A percentile compares a stretch with the other conserved stretches of the same genome.
These are phyloP conservation scores for Caenorhabditis virilis DNA, from an alignment of 2,888 invertebrate species.

Conservation along the genomic window DNA sequence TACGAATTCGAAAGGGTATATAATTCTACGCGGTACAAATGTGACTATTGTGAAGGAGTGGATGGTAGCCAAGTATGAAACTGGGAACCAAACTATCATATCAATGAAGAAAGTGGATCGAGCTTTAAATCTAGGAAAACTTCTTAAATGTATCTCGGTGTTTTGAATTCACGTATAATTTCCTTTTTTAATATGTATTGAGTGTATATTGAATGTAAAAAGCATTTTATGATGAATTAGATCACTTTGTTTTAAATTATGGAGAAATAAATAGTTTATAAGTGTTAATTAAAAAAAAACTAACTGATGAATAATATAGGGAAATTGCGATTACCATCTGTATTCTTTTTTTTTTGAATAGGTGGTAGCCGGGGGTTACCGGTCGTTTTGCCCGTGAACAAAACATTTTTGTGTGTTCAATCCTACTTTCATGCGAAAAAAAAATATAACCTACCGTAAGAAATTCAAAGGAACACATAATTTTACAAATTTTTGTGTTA, in stretches of 20 bases:
- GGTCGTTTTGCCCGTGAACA: no score
- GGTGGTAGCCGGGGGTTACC: no score
- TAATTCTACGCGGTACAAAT: slow-evolving; percentile 23
- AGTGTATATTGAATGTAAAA: background rate
- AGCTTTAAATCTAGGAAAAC: slow-evolving; percentile 19
- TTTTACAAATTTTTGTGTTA: no score
- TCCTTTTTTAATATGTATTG: background rate
- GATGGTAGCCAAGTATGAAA: slow-evolving; percentile 23
- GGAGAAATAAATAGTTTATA: no score
- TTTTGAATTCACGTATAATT: no score
- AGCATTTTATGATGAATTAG: background rate
- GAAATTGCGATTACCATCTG: background rate
- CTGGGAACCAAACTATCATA: slow-evolving; percentile 30
- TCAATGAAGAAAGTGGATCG: slow-evolving; percentile 16
- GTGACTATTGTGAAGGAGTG: slow-evolving; percentile 31
- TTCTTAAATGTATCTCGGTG: slow-evolving; percentile 9
- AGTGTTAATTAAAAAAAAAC: background rate
- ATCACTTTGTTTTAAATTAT: background rate
- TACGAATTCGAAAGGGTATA: slow-evolving; percentile 19
- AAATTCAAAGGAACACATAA: no score
- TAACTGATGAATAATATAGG: background rate
- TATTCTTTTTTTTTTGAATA: no score
- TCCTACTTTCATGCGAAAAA: no score
- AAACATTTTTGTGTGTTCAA: no score
- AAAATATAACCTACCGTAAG: no score